A percentile compares a stretch with the other conserved stretches of the same genome.
phyloP scores from a whole-genome alignment of 2,113 vertebrate species.

The Megalops atlanticus region DNA sequence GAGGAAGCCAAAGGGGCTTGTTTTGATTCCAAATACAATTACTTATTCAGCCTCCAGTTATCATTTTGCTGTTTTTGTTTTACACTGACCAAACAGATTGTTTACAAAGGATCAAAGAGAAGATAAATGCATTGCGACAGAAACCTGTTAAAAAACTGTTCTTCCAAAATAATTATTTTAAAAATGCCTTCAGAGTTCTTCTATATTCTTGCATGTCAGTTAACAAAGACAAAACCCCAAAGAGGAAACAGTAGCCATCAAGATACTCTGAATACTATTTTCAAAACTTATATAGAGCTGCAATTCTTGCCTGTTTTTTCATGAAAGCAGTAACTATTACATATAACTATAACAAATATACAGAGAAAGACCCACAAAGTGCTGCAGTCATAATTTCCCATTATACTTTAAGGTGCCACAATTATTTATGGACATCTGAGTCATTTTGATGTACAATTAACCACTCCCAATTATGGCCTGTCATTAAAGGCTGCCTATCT shows the following conservation, averaged over 20 bases:
- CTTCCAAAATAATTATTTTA: too few relatives aligned
- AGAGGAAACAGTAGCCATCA: constrained; percentile 40
- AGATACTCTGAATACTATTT: constrained; percentile 55
- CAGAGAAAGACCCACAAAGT: not conserved
- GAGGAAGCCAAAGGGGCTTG: not conserved
- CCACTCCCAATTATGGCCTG: constrained; percentile 74
- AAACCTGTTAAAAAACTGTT: too few relatives aligned
- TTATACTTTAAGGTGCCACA: constrained; percentile 64
- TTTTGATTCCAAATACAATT: not conserved
- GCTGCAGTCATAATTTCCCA: constrained; percentile 71
- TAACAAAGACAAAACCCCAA: too few relatives aligned
- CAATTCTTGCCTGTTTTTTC: constrained; percentile 54
- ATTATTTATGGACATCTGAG: constrained; percentile 75
- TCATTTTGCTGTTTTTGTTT: too few relatives aligned
- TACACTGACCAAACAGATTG: too few relatives aligned
- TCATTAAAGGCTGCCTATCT: constrained; percentile 72
- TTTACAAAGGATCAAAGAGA: too few relatives aligned
- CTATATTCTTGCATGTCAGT: not conserved
- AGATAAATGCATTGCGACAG: too few relatives aligned
- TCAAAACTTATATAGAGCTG: constrained; percentile 55
- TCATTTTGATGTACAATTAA: constrained; percentile 80
- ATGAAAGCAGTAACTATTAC: constrained; percentile 64
- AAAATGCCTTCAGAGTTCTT: too few relatives aligned
- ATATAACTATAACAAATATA: too few relatives aligned
- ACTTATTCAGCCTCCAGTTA: not conserved